Evolutionary conservation across 2,113 vertebrate genomes (phyloP).

Genomic region (Ceuthmochares aereus): DNA sequence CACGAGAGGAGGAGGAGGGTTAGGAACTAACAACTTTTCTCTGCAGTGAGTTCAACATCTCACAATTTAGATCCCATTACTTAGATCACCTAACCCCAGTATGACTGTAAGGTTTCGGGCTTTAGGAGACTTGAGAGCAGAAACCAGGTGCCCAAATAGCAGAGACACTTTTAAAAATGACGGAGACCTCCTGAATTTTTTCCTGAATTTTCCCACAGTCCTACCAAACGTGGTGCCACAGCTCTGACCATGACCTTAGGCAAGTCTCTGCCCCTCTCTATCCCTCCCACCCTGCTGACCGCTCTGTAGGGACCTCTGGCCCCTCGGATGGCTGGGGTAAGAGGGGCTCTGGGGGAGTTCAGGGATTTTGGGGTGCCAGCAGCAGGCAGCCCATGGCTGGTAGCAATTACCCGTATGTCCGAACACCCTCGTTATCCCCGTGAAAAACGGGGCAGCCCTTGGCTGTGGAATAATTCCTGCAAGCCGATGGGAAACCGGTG

Average conservation of each 20-base stretch:
- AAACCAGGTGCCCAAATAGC: background rate
- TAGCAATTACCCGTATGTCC: accelerated
- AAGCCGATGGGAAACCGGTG: background rate
- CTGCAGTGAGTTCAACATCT: background rate
- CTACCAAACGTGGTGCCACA: background rate
- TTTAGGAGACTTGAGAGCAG: background rate
- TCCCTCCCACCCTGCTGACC: background rate
- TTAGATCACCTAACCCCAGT: background rate
- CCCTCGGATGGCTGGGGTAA: accelerated
- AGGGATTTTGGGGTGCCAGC: background rate
- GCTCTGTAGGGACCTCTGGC: background rate
- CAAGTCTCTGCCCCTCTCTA: background rate
- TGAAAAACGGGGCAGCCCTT: background rate
- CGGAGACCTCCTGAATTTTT: background rate
- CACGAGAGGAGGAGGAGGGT: background rate
- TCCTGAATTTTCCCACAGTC: background rate
- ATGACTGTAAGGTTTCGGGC: background rate
- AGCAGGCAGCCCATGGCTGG: background rate
- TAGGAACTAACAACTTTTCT: background rate
- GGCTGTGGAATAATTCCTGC: background rate
- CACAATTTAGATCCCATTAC: background rate
- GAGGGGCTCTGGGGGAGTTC: no score
- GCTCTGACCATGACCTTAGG: background rate
- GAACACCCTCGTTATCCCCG: background rate
- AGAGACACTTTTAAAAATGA: background rate